Evolutionary conservation across 1,140 invertebrate genomes (phyloP).

Genomic region (Neodiprion pinetum): DNA sequence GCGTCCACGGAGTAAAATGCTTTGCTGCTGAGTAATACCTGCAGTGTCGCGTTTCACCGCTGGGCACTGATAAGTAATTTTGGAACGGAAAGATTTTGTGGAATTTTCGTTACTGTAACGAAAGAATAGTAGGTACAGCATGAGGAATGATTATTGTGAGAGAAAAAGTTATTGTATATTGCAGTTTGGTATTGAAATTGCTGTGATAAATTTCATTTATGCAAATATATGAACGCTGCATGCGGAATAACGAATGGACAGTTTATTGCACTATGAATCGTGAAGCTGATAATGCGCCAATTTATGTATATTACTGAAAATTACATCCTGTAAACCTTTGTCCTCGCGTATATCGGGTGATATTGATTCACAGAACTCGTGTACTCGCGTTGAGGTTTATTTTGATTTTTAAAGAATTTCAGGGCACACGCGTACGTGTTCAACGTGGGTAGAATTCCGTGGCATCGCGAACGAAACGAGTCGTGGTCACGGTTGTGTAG

Average conservation of each 20-base stretch:
- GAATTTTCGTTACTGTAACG: too few species aligned
- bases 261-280: constrained; percentile 3
- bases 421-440: neutral
- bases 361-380: too few species aligned
- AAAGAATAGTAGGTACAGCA: too few species aligned
- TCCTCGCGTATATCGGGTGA: neutral
- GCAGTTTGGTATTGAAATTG: neutral
- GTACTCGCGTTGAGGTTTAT: too few species aligned
- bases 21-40: too few species aligned
- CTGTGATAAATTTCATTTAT: neutral
- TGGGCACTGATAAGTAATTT: too few species aligned
- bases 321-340: neutral
- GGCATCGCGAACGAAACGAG: neutral
- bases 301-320: neutral
- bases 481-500: neutral
- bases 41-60: too few species aligned
- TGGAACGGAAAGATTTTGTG: too few species aligned
- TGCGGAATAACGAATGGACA: neutral
- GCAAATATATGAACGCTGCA: neutral
- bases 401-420: neutral
- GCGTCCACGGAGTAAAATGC: neutral
- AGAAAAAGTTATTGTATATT: too few species aligned
- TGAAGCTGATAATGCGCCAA: neutral
- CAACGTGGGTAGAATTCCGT: neutral
- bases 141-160: too few species aligned